Evolutionary conservation across 2,888 invertebrate genomes (phyloP).

Genomic region (Macrophya annulata): DNA sequence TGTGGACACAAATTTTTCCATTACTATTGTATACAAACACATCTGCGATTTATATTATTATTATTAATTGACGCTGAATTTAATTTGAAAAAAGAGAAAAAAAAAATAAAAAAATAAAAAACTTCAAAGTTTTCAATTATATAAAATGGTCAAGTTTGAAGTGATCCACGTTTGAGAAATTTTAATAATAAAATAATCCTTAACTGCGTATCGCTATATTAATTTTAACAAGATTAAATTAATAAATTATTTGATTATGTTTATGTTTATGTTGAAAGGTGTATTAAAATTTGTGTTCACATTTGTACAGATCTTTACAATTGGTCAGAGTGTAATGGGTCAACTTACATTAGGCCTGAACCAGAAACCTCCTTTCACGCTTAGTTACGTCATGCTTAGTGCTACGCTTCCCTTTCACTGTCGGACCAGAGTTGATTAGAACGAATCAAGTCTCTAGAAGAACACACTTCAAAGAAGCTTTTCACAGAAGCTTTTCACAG

Average conservation of each 20-base stretch:
- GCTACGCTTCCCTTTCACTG: conserved; percentile 50
- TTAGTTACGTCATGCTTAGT: conserved; percentile 54
- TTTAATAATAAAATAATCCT: neutral
- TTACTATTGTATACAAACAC: conserved; percentile 21
- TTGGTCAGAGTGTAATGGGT: conserved; percentile 48
- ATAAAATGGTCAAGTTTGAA: neutral
- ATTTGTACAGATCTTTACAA: conserved; percentile 54
- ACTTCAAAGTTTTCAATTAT: neutral
- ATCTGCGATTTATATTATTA: neutral
- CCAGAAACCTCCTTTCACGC: conserved; percentile 53
- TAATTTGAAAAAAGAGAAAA: neutral
- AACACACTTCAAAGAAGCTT: conserved; percentile 40
- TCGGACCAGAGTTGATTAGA: conserved; percentile 45
- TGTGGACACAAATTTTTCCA: conserved; percentile 53
- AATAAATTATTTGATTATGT: neutral
- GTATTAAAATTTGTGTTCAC: conserved; percentile 54
- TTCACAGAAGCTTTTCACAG: conserved; percentile 1
- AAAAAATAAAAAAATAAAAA: neutral
- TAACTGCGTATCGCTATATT: neutral
- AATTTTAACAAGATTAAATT: neutral
- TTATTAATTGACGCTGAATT: neutral
- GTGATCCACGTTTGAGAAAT: neutral
- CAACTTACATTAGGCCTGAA: conserved; percentile 51
- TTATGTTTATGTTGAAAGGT: neutral
- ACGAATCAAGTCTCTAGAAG: conserved; percentile 15